Evolutionary conservation across 2,797 vertebrate species (phyloP), one percentile per base, ranked within the genome.

Genomic region (Manis crassicaudata): DNA sequence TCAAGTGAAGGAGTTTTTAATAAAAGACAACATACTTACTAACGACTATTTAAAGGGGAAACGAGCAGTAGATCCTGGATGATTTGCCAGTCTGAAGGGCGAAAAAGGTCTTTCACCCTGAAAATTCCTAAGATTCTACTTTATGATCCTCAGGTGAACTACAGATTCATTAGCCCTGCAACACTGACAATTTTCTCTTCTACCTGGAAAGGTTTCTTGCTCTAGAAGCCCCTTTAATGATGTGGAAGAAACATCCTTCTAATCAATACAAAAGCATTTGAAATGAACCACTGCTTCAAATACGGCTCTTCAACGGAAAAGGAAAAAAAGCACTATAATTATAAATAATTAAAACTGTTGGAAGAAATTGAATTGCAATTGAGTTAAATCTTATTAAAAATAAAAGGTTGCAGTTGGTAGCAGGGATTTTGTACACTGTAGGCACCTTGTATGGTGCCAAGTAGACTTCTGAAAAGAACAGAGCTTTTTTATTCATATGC

Each of bases 311-410:
- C 14, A 75, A 94, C 18, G 21, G 21, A 95, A 95, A 92, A 88
- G 23, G 8, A 40, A 43, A 37, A 58, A 87, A 88, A 27, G 7
- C 37, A 88, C 43, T 72, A 35, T 46, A 73, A 82, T 52, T 95
- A 14, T 95, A 94, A 81, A 91, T 85, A 88, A 88, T 94, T 92
- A 80, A 86, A 97, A 86, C 25, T 82, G 16, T 86, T 73, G 27
- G 73, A 68, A 27, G 25, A 95, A 97, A 83, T 63, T 50, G 25
- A 89, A 90, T 86, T 85, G 52, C 32, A 84, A 32, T 67, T 95
- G 32, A 70, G 23, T 85, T 70, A 76, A 91, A 92, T 72, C 7
- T 83, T 88, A 43, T 70, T 92, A 50, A 60, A 83, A 91, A 88
- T 79, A 35, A 94, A 96, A 85, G 11, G 87, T 79, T 91, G 87